phyloP scores from a whole-genome alignment of 2,113 vertebrate species.

The Dasyprocta punctata region DNA sequence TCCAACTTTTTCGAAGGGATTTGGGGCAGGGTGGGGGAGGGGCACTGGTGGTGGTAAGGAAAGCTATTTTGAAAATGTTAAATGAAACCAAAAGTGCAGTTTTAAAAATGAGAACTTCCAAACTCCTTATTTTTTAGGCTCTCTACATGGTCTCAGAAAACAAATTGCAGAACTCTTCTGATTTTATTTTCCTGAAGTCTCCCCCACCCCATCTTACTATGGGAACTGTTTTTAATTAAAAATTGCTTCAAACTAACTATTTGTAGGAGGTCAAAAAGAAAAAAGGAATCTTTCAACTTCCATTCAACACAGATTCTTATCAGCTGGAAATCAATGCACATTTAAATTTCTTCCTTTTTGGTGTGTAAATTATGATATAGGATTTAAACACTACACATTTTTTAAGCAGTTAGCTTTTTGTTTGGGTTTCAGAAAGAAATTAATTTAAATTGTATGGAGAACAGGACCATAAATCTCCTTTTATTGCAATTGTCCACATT shows the following conservation, averaged over 20 bases:
- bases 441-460: constrained; percentile 71
- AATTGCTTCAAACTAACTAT: constrained; percentile 87
- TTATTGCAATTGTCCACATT: constrained; percentile 61
- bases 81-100: constrained; percentile 80
- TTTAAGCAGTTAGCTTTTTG: constrained; percentile 62
- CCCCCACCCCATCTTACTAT: constrained; percentile 48
- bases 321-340: constrained; percentile 73
- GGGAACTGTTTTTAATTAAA: constrained; percentile 89
- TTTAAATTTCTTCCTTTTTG: constrained; percentile 69
- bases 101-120: constrained; percentile 80
- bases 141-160: constrained; percentile 71
- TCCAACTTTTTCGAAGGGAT: constrained; percentile 62
- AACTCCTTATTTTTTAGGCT: constrained; percentile 74
- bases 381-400: constrained; percentile 48
- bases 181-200: constrained; percentile 77
- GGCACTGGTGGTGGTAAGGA: background rate
- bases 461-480: constrained; percentile 72
- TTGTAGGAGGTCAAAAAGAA: constrained; percentile 76
- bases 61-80: constrained; percentile 79
- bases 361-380: constrained; percentile 67
- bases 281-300: constrained; percentile 76
- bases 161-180: constrained; percentile 54
- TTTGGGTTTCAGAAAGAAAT: constrained; percentile 67
- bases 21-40: background rate
- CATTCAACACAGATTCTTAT: constrained; percentile 81